Evolutionary conservation across 2,797 vertebrate species (phyloP).

Genomic region (Rachycentron canadum): DNA sequence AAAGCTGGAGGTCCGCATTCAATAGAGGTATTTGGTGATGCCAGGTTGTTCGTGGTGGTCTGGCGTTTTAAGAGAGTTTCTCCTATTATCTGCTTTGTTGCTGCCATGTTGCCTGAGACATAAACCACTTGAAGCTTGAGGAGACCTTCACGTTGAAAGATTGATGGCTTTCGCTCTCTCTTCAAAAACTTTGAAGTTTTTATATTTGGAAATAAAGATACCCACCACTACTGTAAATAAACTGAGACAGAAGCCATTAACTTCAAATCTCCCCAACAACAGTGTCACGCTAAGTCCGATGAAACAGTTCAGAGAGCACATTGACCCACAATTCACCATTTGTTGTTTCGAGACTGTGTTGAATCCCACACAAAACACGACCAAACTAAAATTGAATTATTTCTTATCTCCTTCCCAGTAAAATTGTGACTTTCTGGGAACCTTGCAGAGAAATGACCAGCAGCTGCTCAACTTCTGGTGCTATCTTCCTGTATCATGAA

Average conservation of each 20-base stretch:
- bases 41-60: constrained; percentile 14
- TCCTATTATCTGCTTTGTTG: constrained; percentile 65
- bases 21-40: constrained; percentile 20
- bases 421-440: neutral
- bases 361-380: neutral
- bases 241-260: constrained; percentile 15
- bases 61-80: constrained; percentile 71
- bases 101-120: constrained; percentile 58
- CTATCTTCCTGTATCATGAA: neutral
- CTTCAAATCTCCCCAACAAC: constrained; percentile 8
- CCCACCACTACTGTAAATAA: constrained; percentile 12
- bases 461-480: constrained; percentile 27
- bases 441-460: neutral
- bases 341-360: neutral
- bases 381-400: neutral
- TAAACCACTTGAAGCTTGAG: constrained; percentile 48
- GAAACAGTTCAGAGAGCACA: constrained; percentile 16
- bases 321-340: neutral
- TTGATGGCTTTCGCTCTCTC: constrained; percentile 16
- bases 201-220: constrained; percentile 10
- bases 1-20: constrained; percentile 51
- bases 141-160: constrained; percentile 38
- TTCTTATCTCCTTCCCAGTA: neutral
- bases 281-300: constrained; percentile 7
- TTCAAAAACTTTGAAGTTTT: constrained; percentile 15